Percentiles rank a stretch among this genome's conserved stretches.
Evolutionary conservation across 92 coral and sea anemone species (phyloP).

Genomic region (Nematostella vectensis): DNA sequence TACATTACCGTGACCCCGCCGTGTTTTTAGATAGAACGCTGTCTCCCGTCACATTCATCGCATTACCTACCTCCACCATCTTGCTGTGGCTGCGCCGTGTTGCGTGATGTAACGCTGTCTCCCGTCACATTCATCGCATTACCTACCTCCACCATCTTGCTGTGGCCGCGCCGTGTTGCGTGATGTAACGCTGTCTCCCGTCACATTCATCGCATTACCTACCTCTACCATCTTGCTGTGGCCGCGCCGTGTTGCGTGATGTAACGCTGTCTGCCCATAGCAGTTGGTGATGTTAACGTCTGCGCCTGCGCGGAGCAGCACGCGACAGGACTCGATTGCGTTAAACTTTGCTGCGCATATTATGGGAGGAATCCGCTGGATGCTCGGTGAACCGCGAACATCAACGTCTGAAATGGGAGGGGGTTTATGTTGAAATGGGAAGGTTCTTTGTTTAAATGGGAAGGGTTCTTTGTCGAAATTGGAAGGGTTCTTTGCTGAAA

Average conservation of each 20-base stretch:
- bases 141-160: slow-evolving; percentile 44
- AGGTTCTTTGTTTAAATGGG: too few species aligned
- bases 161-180: slow-evolving; percentile 53
- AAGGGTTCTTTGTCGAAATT: too few species aligned
- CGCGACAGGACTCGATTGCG: slow-evolving; percentile 45
- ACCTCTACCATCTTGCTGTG: slow-evolving; percentile 48
- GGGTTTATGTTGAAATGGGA: neutral
- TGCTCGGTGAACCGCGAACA: slow-evolving; percentile 17
- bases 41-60: too few species aligned
- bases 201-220: neutral
- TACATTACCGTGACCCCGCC: too few species aligned
- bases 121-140: neutral
- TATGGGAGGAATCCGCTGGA: slow-evolving; percentile 31
- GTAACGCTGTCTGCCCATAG: slow-evolving; percentile 66
- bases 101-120: slow-evolving; percentile 66
- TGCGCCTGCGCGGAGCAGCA: slow-evolving; percentile 54
- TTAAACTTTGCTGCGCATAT: slow-evolving; percentile 56
- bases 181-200: slow-evolving; percentile 63
- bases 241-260: slow-evolving; percentile 60
- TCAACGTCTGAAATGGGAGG: slow-evolving; percentile 25
- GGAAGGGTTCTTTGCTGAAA: too few species aligned
- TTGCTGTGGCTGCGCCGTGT: slow-evolving; percentile 41
- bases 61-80: slow-evolving; percentile 39
- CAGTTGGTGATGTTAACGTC: slow-evolving; percentile 28
- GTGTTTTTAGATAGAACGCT: too few species aligned